phyloP scores from a whole-genome alignment of 2,888 invertebrate species.

The Protodeltote pygarga region DNA sequence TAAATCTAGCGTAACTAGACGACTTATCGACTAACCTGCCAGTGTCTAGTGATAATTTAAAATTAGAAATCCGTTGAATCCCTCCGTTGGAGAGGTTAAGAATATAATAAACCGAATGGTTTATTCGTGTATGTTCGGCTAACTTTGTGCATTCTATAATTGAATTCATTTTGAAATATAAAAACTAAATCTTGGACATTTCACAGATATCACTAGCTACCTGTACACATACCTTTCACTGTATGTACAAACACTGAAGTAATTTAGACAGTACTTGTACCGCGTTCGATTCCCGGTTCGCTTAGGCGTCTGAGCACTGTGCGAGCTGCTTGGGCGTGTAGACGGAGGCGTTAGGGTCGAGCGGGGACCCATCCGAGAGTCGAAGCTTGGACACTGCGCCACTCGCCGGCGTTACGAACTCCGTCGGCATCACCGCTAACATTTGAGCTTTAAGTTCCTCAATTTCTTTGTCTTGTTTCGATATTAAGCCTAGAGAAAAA shows the following conservation, averaged over 20 bases:
- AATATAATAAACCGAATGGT: too few species aligned
- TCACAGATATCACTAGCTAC: conserved; percentile 18
- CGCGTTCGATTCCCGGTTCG: conserved; percentile 10
- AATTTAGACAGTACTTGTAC: conserved; percentile 31
- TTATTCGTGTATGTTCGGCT: too few species aligned
- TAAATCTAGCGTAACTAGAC: too few species aligned
- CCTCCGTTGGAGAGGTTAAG: too few species aligned
- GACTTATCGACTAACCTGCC: too few species aligned
- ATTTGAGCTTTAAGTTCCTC: conserved; percentile 97
- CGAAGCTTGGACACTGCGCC: conserved; percentile 66
- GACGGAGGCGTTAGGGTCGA: conserved; percentile 96
- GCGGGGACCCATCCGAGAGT: conserved; percentile 70
- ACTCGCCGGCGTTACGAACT: conserved; percentile 66
- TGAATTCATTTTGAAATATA: too few species aligned
- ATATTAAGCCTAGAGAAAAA: conserved; percentile 89
- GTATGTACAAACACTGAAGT: too few species aligned
- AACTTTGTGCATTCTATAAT: too few species aligned
- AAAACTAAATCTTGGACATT: too few species aligned
- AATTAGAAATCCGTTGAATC: too few species aligned
- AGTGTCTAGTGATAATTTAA: too few species aligned
- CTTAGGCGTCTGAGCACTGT: conserved; percentile 73
- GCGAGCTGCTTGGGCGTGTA: conserved; percentile 93
- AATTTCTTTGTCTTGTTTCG: conserved; percentile 96
- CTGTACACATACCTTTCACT: too few species aligned
- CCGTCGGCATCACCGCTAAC: conserved; percentile 95